Conservation (phyloP, 1,140 invertebrate species). For the Fopius arisanus region DNA sequence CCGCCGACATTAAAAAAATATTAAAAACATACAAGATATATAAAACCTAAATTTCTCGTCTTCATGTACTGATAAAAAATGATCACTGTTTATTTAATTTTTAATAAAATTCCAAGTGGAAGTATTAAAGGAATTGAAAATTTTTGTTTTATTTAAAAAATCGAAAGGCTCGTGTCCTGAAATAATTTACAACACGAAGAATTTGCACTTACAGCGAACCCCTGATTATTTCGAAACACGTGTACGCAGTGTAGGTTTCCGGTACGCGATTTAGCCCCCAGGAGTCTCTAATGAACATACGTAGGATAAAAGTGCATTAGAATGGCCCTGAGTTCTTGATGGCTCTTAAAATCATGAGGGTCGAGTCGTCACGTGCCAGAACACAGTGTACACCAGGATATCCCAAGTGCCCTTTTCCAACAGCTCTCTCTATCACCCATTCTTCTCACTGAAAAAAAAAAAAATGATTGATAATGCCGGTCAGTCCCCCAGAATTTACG, state of each 20-base stretch:
- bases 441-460: not conserved
- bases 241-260: not conserved
- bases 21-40: no score
- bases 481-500: not conserved
- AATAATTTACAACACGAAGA: no score
- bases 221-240: not conserved
- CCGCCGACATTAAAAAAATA: no score
- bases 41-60: no score
- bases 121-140: no score
- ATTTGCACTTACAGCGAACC: not conserved
- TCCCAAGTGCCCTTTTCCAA: not conserved
- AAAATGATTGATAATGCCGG: not conserved
- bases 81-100: no score
- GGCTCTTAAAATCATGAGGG: constrained; percentile 12
- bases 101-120: no score
- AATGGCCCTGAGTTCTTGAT: constrained; percentile 4
- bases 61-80: no score
- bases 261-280: constrained; percentile 12
- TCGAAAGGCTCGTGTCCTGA: no score
- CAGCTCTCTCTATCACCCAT: not conserved
- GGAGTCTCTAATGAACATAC: constrained; percentile 7
- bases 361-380: not conserved
- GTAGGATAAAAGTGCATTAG: not conserved
- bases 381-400: not conserved
- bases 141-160: no score